A percentile compares a stretch with the other conserved stretches of the same genome.
phyloP scores from a whole-genome alignment of 2,113 vertebrate species.

The Heterocephalus glaber region DNA sequence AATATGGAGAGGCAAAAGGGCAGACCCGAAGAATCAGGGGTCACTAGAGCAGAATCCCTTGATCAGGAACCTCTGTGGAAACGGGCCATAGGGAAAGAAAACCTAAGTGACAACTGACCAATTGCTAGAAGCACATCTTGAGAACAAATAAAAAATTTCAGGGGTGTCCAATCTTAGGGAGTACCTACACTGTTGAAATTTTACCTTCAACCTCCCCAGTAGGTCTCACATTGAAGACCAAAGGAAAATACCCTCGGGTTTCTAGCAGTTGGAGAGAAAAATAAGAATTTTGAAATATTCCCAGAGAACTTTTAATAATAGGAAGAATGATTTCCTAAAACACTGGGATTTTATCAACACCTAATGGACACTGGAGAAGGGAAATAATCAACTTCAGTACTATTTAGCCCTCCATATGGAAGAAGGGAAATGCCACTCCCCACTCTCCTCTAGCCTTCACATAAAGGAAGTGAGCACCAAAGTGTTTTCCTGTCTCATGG shows the following conservation, averaged over 20 bases:
- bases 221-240: neutral
- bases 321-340: neutral
- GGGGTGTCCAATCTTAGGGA: neutral
- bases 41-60: too few species aligned
- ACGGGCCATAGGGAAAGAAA: neutral
- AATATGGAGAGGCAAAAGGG: neutral
- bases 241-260: neutral
- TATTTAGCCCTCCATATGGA: neutral
- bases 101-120: neutral
- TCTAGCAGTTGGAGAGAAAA: neutral
- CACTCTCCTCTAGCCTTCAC: neutral
- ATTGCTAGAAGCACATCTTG: too few species aligned
- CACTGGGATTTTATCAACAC: neutral
- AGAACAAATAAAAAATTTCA: neutral
- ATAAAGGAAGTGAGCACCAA: neutral
- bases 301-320: neutral
- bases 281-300: neutral
- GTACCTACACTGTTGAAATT: neutral
- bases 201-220: neutral
- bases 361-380: neutral
- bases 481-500: neutral
- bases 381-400: neutral
- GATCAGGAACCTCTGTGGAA: neutral
- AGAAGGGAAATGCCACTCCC: neutral
- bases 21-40: neutral